A percentile compares a stretch with the other conserved stretches of the same genome.
Evolutionary conservation across 2,888 invertebrate genomes (phyloP).

Genomic region (Eulithis prunata): DNA sequence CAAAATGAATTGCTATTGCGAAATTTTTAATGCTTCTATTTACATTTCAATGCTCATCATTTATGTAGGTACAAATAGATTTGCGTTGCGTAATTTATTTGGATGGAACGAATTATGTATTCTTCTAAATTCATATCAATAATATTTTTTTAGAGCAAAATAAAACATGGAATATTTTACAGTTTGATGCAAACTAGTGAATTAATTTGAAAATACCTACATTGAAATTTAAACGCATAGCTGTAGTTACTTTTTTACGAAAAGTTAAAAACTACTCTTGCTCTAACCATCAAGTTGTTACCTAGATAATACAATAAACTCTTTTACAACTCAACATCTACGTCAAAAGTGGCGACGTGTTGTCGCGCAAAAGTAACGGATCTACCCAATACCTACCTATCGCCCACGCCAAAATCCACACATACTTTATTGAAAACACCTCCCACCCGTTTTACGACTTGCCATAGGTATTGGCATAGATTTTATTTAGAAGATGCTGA

Average conservation of each 20-base stretch:
- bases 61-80: conserved; percentile 9
- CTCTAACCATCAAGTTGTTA: conserved; percentile 15
- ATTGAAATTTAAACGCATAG: too few species aligned
- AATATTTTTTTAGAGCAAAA: too few species aligned
- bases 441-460: conserved; percentile 18
- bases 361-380: conserved; percentile 57
- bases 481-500: background rate
- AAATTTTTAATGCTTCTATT: conserved; percentile 52
- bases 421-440: conserved; percentile 22
- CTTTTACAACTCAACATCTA: conserved; percentile 38
- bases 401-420: conserved; percentile 47
- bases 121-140: too few species aligned
- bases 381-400: conserved; percentile 48
- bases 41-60: conserved; percentile 8
- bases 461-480: conserved; percentile 1
- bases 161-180: too few species aligned
- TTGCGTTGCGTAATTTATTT: conserved; percentile 16
- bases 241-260: too few species aligned
- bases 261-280: too few species aligned
- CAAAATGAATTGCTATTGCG: conserved; percentile 49
- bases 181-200: too few species aligned
- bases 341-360: conserved; percentile 35
- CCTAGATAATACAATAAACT: conserved; percentile 32
- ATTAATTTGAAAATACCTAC: too few species aligned
- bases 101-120: background rate